phyloP scores from a whole-genome alignment of 2,888 invertebrate genomes.

The Zeuzera pyrina region DNA sequence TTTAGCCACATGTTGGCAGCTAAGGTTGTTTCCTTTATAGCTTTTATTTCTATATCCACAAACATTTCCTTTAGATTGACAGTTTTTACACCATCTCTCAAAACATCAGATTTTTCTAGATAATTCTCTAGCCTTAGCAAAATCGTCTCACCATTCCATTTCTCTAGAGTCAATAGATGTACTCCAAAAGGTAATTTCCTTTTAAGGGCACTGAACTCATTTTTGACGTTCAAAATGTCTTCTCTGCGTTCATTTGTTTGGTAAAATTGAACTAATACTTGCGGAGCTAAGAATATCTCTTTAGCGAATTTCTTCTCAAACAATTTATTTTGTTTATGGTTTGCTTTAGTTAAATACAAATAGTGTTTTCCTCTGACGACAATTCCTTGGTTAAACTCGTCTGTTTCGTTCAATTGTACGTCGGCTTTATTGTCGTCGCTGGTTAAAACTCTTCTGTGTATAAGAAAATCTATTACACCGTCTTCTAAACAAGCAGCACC shows the following conservation, averaged over 20 bases:
- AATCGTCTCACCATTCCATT: conserved; percentile 76
- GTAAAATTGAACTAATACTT: conserved; percentile 18
- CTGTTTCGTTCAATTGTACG: conserved; percentile 31
- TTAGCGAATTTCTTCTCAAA: conserved; percentile 53
- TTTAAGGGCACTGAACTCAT: conserved; percentile 59
- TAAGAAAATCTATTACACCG: conserved; percentile 84
- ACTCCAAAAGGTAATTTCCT: conserved; percentile 77
- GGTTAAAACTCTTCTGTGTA: conserved; percentile 84
- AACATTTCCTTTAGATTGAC: conserved; percentile 75
- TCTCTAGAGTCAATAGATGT: conserved; percentile 83
- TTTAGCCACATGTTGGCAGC: conserved; percentile 77
- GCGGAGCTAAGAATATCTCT: conserved; percentile 34
- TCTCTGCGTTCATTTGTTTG: conserved; percentile 14
- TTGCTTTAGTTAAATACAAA: conserved; percentile 35
- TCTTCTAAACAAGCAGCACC: conserved; percentile 83
- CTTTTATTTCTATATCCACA: conserved; percentile 58
- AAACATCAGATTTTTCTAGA: conserved; percentile 75
- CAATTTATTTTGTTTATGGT: conserved; percentile 33
- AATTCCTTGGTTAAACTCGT: conserved; percentile 15
- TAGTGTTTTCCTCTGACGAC: conserved; percentile 38
- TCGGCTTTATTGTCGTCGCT: conserved; percentile 79
- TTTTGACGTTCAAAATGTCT: conserved; percentile 43
- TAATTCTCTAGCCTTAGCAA: conserved; percentile 86
- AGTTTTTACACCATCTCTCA: conserved; percentile 62
- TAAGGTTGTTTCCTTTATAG: conserved; percentile 76